Evolutionary conservation across 92 coral and sea anemone genomes (phyloP).

Genomic region (Epizoanthus rinbou): DNA sequence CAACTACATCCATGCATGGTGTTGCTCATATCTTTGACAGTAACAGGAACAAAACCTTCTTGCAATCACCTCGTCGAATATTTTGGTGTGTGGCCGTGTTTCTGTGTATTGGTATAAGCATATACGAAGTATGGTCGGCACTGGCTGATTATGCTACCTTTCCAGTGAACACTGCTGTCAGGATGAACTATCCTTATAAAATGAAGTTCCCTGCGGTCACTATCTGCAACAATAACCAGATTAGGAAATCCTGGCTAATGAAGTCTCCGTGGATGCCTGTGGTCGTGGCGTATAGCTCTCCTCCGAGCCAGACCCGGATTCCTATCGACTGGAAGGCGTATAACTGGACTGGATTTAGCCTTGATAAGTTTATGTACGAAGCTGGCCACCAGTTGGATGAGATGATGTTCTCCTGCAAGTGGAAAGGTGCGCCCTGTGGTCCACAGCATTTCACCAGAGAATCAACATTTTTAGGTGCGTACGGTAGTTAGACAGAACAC

Average conservation of each 20-base stretch:
- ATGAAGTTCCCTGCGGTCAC: constrained; percentile 33
- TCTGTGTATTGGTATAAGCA: not conserved
- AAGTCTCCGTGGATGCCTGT: constrained; percentile 31
- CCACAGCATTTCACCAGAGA: constrained; percentile 24
- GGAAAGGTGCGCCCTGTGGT: constrained; percentile 21
- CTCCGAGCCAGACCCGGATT: constrained; percentile 8
- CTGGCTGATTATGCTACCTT: not conserved
- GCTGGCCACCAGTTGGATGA: constrained; percentile 19
- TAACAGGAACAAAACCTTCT: not conserved
- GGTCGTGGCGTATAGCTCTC: constrained; percentile 22
- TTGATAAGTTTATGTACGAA: constrained; percentile 21
- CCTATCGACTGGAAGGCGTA: constrained; percentile 30
- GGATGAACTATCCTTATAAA: constrained; percentile 14
- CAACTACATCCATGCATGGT: constrained; percentile 28
- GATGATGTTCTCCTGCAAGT: constrained; percentile 19
- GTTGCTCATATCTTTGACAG: not conserved
- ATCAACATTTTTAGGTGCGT: constrained; percentile 11
- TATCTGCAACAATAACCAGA: constrained; percentile 42
- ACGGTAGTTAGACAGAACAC: not conserved
- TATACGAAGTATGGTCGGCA: not conserved
- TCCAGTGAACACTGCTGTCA: constrained; percentile 41
- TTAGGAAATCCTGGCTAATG: constrained; percentile 36
- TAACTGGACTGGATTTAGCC: constrained; percentile 33
- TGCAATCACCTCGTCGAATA: too few relatives aligned
- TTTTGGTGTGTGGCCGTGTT: too few relatives aligned